Conservation (phyloP, 2,797 vertebrate genomes). For the Bucorvus abyssinicus region DNA sequence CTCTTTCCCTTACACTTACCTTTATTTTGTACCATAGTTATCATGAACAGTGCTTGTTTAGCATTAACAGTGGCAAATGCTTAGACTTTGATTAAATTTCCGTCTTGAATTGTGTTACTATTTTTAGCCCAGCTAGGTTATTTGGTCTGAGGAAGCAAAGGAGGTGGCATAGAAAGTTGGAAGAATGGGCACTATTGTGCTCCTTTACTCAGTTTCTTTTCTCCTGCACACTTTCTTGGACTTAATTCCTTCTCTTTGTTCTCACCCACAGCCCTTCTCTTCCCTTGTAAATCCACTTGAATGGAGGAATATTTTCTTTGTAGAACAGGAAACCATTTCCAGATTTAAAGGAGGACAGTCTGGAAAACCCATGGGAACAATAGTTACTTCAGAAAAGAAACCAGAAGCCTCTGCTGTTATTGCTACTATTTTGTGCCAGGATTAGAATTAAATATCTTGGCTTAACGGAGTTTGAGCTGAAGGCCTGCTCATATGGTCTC, state of each 20-base stretch:
- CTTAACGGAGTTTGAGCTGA: background rate
- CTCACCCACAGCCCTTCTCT: slow-evolving; percentile 15
- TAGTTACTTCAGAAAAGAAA: slow-evolving; percentile 53
- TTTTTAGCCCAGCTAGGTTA: slow-evolving; percentile 15
- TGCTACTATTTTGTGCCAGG: slow-evolving; percentile 17
- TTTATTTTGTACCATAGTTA: background rate
- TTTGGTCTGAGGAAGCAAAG: background rate
- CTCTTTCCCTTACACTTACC: background rate
- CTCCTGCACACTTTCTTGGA: slow-evolving; percentile 37
- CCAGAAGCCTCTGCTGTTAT: slow-evolving; percentile 27
- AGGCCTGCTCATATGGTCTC: background rate
- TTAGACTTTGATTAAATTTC: background rate
- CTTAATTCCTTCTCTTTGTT: slow-evolving; percentile 49
- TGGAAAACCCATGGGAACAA: slow-evolving; percentile 64
- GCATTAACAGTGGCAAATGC: background rate
- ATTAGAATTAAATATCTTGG: slow-evolving; percentile 26
- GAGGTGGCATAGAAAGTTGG: background rate
- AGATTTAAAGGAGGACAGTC: slow-evolving; percentile 59
- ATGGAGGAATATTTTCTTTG: slow-evolving; percentile 61
- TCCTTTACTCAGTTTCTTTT: slow-evolving; percentile 25
- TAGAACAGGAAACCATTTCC: slow-evolving; percentile 61
- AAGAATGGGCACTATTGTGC: slow-evolving; percentile 27
- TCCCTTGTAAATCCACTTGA: slow-evolving; percentile 59
- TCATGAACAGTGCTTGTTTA: background rate
- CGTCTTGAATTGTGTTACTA: background rate